Percentiles rank a stretch among this genome's conserved stretches.
These are phyloP conservation scores for Diarsia dahlii DNA, from an alignment of 2,888 invertebrate species.

Conservation along the genomic window DNA sequence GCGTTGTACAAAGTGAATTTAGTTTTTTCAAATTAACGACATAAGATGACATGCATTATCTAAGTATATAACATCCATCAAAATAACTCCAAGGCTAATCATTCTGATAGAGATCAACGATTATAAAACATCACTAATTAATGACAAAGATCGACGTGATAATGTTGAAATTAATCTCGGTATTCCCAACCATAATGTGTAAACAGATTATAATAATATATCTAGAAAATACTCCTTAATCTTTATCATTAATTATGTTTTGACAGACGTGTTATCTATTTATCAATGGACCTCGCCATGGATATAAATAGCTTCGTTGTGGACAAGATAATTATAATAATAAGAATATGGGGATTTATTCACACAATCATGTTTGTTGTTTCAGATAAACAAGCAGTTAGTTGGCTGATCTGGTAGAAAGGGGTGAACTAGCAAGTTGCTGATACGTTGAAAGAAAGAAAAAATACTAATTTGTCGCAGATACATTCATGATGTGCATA, in stretches of 20 bases:
- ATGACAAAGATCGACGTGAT: conserved; percentile 37
- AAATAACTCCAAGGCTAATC: conserved; percentile 12
- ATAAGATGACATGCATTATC: not conserved
- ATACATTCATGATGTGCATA: too few species aligned
- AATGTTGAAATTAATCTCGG: conserved; percentile 20
- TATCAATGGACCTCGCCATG: conserved; percentile 21
- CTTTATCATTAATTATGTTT: conserved; percentile 39
- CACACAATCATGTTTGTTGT: not conserved
- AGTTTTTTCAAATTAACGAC: not conserved
- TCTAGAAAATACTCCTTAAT: conserved; percentile 28
- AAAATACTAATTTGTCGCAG: too few species aligned
- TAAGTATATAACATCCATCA: not conserved
- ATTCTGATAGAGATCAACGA: conserved; percentile 12
- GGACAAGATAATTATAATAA: conserved; percentile 1
- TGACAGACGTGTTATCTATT: conserved; percentile 37
- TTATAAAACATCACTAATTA: conserved; percentile 30
- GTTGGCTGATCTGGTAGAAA: not conserved
- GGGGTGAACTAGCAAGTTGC: not conserved
- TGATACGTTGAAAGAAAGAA: too few species aligned
- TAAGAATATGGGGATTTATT: not conserved
- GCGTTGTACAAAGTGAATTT: not conserved
- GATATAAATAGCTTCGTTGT: not conserved
- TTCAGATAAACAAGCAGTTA: not conserved
- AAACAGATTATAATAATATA: conserved; percentile 38
- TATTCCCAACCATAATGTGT: conserved; percentile 18